Evolutionary conservation across 30 jellyfish, hydroid and myxozoan species (phyloP).

Genomic region (Turritopsis rubra): DNA sequence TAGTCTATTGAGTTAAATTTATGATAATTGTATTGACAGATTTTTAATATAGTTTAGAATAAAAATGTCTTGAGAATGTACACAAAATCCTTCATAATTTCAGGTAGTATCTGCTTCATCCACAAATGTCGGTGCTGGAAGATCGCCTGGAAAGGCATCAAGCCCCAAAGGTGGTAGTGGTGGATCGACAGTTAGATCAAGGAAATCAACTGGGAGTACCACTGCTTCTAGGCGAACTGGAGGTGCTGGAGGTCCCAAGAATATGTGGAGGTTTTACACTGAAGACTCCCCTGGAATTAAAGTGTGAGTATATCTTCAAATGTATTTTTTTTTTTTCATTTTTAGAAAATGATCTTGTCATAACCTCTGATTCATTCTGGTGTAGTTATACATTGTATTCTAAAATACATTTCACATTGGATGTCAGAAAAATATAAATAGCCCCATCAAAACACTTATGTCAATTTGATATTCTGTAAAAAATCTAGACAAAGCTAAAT

Average conservation of each 20-base stretch:
- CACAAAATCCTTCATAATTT: background rate
- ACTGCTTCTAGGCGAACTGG: conserved; percentile 72
- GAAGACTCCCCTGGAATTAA: conserved; percentile 97
- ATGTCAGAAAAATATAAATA: too few species aligned
- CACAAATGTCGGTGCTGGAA: conserved; percentile 89
- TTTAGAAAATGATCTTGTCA: background rate
- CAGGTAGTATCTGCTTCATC: conserved; percentile 80
- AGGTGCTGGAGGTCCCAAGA: conserved; percentile 88
- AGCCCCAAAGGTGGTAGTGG: conserved; percentile 77
- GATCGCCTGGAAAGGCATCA: conserved; percentile 86
- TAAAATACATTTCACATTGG: too few species aligned
- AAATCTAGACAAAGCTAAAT: too few species aligned
- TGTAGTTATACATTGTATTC: too few species aligned
- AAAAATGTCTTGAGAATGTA: too few species aligned
- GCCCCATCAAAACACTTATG: too few species aligned
- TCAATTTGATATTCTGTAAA: too few species aligned
- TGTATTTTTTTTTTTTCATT: background rate
- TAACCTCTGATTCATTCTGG: background rate
- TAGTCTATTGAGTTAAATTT: background rate
- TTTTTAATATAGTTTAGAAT: too few species aligned
- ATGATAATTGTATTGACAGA: background rate
- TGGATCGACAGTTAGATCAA: conserved; percentile 66
- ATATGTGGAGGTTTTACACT: conserved; percentile 98
- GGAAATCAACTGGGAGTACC: conserved; percentile 46
- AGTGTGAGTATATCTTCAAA: conserved; percentile 58